Evolutionary conservation across 2,113 vertebrate genomes (phyloP).

Genomic region (Maccullochella peelii): DNA sequence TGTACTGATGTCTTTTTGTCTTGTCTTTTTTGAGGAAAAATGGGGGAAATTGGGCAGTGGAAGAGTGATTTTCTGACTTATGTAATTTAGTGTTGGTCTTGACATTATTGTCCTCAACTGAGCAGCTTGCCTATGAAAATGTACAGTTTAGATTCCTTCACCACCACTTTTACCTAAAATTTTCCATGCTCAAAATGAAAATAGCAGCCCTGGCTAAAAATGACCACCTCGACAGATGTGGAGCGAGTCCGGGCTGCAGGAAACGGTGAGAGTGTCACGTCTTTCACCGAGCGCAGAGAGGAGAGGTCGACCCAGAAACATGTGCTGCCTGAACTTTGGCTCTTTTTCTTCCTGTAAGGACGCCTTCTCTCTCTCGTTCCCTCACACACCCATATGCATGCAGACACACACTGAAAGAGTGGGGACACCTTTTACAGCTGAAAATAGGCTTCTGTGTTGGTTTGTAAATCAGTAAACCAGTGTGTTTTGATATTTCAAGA

Average conservation of each 20-base stretch:
- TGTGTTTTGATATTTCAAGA: neutral
- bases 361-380: slow-evolving; percentile 58
- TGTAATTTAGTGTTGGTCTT: neutral
- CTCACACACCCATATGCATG: slow-evolving; percentile 19
- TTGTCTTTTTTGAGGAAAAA: too few relatives aligned
- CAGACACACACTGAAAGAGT: neutral
- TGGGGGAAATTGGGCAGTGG: too few relatives aligned
- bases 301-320: slow-evolving; percentile 79
- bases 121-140: neutral
- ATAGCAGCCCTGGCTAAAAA: slow-evolving; percentile 75
- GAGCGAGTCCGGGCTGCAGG: slow-evolving; percentile 54
- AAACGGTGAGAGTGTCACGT: slow-evolving; percentile 71
- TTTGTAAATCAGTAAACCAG: neutral
- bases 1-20: too few relatives aligned
- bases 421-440: neutral
- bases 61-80: neutral
- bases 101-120: neutral
- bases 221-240: slow-evolving; percentile 70
- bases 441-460: neutral
- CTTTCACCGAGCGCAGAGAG: slow-evolving; percentile 60
- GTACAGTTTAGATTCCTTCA: neutral
- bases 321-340: slow-evolving; percentile 83
- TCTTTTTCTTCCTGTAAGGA: slow-evolving; percentile 77
- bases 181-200: slow-evolving; percentile 62
- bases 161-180: slow-evolving; percentile 2